Evolutionary conservation across 2,797 vertebrate species (phyloP), one percentile per base, ranked within the genome.

Genomic region (Meda fulgida): DNA sequence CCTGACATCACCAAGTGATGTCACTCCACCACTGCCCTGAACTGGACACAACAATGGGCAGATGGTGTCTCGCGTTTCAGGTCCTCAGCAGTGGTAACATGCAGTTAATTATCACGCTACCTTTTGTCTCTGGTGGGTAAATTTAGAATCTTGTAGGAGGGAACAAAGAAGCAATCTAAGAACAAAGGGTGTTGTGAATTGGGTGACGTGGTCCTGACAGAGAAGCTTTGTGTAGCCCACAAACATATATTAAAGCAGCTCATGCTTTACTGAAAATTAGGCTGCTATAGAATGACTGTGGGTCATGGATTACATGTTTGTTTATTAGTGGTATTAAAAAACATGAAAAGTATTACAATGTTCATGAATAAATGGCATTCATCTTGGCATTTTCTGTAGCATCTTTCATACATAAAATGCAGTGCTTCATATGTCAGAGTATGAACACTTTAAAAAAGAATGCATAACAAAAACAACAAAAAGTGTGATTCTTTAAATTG

Each of bases 61-160:
- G 8, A 85, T 81, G 86, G 77, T 46, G 90, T 86, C 81, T 94
- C 90, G 79, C 88, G 89, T 94, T 92, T 91, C 92, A 88, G 38
- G 87, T 78, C 87, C 78, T 80, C 31, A 65, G 58, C 34, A 43
- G 43, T 38, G 77, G n/a, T 75, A 63, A 85, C 79, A 81, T 83
- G 53, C 43, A 19, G 63, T 91, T 55, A 85, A 89, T 93, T 90
- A 92, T 91, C 91, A 70, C 90, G 67, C 78, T 80, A 71, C 87
- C 89, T 89, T 91, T 92, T 93, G 89, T 93, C 75, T 21, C 73
- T 36, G 14, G 38, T 3, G 70, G 85, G 46, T 93, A 94, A 92
- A 91, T 93, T 93, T 93, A 93, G 92, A 92, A 87, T 83, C 71
- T 87, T 26, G 40, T 70, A 55, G 71, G 83, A 53, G 83, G 40